A percentile compares a stretch with the other conserved stretches of the same genome.
Conservation (phyloP, 2,888 invertebrate genomes). For the Drosophila infuscata region DNA sequence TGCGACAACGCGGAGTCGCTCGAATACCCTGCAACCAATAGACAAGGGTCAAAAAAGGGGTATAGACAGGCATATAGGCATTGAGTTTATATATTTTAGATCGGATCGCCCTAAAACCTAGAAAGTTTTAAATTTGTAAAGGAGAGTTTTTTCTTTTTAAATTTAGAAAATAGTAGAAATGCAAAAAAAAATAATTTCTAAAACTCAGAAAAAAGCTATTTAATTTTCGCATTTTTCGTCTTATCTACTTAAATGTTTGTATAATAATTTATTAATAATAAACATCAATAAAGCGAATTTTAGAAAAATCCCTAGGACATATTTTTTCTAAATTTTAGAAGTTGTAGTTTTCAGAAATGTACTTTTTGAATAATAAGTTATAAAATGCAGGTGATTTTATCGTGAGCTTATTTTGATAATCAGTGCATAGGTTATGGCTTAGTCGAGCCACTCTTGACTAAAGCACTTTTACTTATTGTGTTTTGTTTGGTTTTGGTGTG, state of each 20-base stretch:
- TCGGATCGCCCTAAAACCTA: not conserved
- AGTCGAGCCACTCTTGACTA: constrained; percentile 7
- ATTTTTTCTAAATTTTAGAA: too few species aligned
- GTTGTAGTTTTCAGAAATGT: not conserved
- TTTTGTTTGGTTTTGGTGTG: constrained; percentile 5
- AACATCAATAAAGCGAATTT: not conserved
- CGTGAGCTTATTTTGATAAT: not conserved
- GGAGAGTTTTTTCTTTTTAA: too few species aligned
- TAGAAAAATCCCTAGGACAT: too few species aligned
- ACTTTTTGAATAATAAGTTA: not conserved
- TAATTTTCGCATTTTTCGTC: too few species aligned
- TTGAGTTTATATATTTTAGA: not conserved
- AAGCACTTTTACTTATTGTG: constrained; percentile 26
- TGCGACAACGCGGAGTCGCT: constrained; percentile 45
- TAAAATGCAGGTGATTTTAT: not conserved
- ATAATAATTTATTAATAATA: not conserved
- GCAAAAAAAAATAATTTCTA: not conserved
- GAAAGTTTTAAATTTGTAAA: not conserved
- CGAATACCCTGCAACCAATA: constrained; percentile 6
- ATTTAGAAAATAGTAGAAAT: not conserved
- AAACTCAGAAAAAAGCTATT: not conserved
- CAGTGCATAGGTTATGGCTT: not conserved
- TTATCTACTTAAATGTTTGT: too few species aligned
- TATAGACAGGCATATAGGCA: not conserved
- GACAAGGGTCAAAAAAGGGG: not conserved